Conservation (phyloP, 2,888 invertebrate genomes). For the Eurytoma adleriae region DNA sequence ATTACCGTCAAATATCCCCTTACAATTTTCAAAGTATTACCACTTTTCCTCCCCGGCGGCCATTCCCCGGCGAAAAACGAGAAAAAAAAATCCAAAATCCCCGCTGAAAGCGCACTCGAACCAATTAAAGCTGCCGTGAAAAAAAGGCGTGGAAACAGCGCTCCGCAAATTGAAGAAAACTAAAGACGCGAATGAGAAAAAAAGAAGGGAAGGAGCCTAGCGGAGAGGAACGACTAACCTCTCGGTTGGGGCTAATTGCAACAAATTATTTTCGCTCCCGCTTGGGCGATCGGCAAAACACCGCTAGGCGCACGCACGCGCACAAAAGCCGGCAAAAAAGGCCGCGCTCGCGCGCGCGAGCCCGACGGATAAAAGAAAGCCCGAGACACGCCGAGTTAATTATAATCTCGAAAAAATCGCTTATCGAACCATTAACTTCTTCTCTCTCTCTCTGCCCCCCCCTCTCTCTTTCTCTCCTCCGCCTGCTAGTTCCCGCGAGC, state of each 20-base stretch:
- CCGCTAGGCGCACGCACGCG: slow-evolving; percentile 36
- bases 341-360: neutral
- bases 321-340: slow-evolving; percentile 25
- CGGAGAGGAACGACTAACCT: slow-evolving; percentile 17
- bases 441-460: slow-evolving; percentile 32
- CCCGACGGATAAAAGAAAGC: slow-evolving; percentile 21
- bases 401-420: slow-evolving; percentile 58
- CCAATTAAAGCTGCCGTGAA: slow-evolving; percentile 15
- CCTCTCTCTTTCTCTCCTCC: slow-evolving; percentile 18
- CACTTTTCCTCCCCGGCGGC: no score
- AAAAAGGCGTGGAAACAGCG: slow-evolving; percentile 59
- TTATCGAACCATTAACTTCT: slow-evolving; percentile 58
- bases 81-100: no score
- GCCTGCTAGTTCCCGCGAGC: slow-evolving; percentile 5
- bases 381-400: slow-evolving; percentile 53
- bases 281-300: slow-evolving; percentile 20
- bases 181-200: neutral
- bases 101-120: neutral
- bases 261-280: slow-evolving; percentile 43
- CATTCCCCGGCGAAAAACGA: no score
- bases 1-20: neutral
- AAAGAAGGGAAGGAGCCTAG: slow-evolving; percentile 46
- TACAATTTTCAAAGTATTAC: slow-evolving; percentile 1
- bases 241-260: slow-evolving; percentile 35
- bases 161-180: slow-evolving; percentile 63